phyloP scores from a whole-genome alignment of 2,113 vertebrate genomes.

The Aptenodytes patagonicus region DNA sequence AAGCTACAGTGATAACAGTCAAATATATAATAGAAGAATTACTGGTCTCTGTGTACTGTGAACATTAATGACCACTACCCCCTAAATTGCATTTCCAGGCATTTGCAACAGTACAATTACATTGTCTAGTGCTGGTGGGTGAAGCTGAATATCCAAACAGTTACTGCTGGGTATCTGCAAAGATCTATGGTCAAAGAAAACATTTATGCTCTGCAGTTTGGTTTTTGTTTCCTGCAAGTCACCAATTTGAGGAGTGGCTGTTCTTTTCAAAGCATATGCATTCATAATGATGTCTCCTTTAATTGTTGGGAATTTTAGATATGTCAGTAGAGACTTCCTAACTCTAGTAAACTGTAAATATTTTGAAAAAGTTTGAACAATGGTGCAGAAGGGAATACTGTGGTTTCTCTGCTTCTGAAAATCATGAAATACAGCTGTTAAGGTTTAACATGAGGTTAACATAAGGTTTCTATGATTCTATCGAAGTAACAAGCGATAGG shows the following conservation, averaged over 20 bases:
- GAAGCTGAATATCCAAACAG: neutral
- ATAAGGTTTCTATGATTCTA: too few relatives aligned
- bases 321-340: neutral
- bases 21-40: neutral
- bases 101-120: neutral
- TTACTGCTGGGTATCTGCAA: neutral
- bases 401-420: neutral
- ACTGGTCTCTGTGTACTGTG: neutral
- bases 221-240: neutral
- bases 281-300: neutral
- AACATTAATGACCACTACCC: neutral
- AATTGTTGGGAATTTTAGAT: neutral
- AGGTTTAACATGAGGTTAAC: neutral
- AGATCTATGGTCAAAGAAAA: neutral
- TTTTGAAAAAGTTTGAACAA: neutral
- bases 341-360: neutral
- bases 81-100: neutral
- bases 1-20: neutral
- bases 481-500: too few relatives aligned
- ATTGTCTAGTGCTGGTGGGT: neutral
- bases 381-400: neutral
- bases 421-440: neutral
- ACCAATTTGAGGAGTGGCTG: neutral
- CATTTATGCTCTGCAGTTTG: neutral
- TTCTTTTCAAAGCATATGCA: neutral